Percentiles rank a stretch among this genome's conserved stretches.
phyloP scores from a whole-genome alignment of 2,113 vertebrate species.

The Pelecanus crispus region DNA sequence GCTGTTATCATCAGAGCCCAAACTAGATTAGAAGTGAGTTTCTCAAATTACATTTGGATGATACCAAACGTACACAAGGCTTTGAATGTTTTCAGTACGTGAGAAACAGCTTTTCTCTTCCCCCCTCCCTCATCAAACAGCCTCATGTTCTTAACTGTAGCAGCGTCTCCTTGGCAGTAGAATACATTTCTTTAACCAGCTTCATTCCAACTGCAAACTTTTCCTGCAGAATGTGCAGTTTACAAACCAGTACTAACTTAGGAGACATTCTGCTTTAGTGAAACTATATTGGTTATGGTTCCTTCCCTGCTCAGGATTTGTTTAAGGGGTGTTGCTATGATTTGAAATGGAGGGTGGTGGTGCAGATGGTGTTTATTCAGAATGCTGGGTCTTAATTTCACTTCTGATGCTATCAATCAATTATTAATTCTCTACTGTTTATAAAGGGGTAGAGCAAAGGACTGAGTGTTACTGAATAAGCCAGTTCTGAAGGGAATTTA shows the following conservation, averaged over 20 bases:
- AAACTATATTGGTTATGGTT: neutral
- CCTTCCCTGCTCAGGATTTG: neutral
- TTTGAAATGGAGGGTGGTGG: accelerated
- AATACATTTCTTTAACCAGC: neutral
- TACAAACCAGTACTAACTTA: neutral
- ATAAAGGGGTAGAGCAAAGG: neutral
- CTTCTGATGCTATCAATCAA: neutral
- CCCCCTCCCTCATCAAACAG: neutral
- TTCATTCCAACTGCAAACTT: neutral
- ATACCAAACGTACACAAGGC: neutral
- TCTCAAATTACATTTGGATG: slow-evolving; percentile 36
- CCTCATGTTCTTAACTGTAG: neutral
- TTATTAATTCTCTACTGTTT: neutral
- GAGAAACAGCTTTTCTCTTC: neutral
- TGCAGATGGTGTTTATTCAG: neutral
- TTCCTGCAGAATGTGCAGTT: neutral
- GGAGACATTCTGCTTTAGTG: neutral
- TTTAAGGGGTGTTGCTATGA: neutral
- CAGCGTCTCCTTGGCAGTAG: neutral
- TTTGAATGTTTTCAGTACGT: neutral
- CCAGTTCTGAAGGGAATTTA: neutral
- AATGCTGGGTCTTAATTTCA: neutral
- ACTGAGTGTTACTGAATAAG: neutral
- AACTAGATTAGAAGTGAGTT: slow-evolving; percentile 55
- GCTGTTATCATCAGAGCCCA: slow-evolving; percentile 58